These are phyloP conservation scores for Plemyria rubiginata DNA, from an alignment of 2,888 invertebrate species.

Conservation along the genomic window DNA sequence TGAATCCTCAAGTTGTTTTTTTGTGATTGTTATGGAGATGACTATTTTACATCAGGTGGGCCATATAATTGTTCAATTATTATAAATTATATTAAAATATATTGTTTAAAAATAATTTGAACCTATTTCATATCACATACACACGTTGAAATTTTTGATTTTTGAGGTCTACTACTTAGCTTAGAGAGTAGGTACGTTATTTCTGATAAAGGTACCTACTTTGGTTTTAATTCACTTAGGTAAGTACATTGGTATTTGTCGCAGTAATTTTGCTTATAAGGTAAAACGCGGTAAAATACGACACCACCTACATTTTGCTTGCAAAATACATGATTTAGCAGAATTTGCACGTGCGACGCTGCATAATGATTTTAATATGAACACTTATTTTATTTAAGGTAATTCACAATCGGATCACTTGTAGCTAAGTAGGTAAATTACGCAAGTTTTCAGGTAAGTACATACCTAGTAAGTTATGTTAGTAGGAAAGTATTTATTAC, in stretches of 20 bases:
- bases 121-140: too few relatives aligned
- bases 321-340: slow-evolving; percentile 29
- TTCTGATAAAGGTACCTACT: slow-evolving; percentile 1
- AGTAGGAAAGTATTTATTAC: too few relatives aligned
- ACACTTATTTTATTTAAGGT: neutral
- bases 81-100: too few relatives aligned
- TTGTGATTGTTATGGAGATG: too few relatives aligned
- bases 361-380: slow-evolving; percentile 11
- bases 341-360: slow-evolving; percentile 29
- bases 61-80: too few relatives aligned
- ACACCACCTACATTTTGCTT: slow-evolving; percentile 30
- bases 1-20: too few relatives aligned
- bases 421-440: neutral
- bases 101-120: too few relatives aligned
- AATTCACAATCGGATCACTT: neutral
- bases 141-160: neutral
- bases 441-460: neutral
- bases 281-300: slow-evolving; percentile 24
- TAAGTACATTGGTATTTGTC: too few relatives aligned
- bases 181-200: slow-evolving; percentile 4
- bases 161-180: slow-evolving; percentile 18
- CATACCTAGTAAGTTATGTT: neutral
- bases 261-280: slow-evolving; percentile 25
- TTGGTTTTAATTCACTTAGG: slow-evolving; percentile 7
- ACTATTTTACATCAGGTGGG: too few relatives aligned